phyloP scores from a whole-genome alignment of 37 sponge, comb jelly and placozoan species.

The Oopsacas minuta region DNA sequence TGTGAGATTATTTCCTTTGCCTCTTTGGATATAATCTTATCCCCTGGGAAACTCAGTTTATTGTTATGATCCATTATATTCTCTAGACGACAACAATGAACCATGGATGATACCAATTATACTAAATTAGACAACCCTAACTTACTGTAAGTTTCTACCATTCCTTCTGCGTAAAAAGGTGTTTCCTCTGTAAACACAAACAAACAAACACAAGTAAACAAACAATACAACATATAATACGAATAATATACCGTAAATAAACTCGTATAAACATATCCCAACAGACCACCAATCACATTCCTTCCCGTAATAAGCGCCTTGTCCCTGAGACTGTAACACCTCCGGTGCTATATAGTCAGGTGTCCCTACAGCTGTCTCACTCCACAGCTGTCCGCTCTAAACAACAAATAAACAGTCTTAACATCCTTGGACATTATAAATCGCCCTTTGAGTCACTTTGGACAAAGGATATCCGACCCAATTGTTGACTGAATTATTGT shows the following conservation, averaged over 20 bases:
- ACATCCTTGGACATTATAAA: too few relatives aligned
- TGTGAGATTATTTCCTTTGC: conserved; percentile 60
- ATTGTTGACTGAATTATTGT: too few relatives aligned
- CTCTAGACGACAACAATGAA: conserved; percentile 11
- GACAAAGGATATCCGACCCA: too few relatives aligned
- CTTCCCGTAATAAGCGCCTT: conserved; percentile 73
- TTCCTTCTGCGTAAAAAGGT: conserved; percentile 90
- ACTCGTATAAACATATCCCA: conserved; percentile 91
- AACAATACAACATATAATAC: background rate
- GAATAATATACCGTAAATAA: conserved; percentile 44
- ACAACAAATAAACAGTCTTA: too few relatives aligned
- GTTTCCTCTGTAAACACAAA: conserved; percentile 55
- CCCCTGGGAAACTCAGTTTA: conserved; percentile 47
- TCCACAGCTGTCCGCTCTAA: conserved; percentile 70
- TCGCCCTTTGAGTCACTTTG: too few relatives aligned
- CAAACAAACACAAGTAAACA: background rate
- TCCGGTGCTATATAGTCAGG: conserved; percentile 99
- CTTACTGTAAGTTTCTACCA: conserved; percentile 81
- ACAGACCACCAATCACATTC: conserved; percentile 99
- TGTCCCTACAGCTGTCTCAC: conserved; percentile 92
- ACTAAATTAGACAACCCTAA: background rate
- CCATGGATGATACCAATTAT: background rate
- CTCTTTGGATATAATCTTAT: conserved; percentile 33
- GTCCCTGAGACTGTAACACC: conserved; percentile 82
- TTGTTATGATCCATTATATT: conserved; percentile 92